Evolutionary conservation across 2,113 vertebrate species (phyloP).

Genomic region (Halichoerus grypus): DNA sequence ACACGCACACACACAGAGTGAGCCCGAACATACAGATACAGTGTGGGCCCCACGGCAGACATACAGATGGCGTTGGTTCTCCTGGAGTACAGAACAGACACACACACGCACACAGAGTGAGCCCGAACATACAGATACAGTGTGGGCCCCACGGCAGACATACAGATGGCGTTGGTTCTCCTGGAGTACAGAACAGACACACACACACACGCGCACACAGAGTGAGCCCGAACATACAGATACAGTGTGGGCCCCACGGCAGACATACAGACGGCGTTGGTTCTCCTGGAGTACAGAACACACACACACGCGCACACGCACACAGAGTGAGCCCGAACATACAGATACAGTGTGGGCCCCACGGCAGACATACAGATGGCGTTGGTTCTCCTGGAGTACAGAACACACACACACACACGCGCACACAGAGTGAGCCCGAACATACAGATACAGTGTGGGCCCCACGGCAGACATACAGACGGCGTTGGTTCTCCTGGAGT

Average conservation of each 20-base stretch:
- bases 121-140: neutral
- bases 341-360: neutral
- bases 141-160: neutral
- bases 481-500: slow-evolving; percentile 77
- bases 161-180: slow-evolving; percentile 76
- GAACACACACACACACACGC: neutral
- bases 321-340: neutral
- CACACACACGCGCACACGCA: neutral
- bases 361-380: neutral
- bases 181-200: slow-evolving; percentile 56
- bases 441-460: neutral
- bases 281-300: slow-evolving; percentile 74
- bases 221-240: neutral
- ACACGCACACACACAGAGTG: neutral
- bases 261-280: slow-evolving; percentile 49
- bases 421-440: neutral
- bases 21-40: neutral
- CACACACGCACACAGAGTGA: neutral
- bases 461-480: neutral
- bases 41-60: neutral
- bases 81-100: slow-evolving; percentile 66
- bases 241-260: neutral
- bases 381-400: slow-evolving; percentile 75
- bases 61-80: slow-evolving; percentile 69
- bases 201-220: neutral